phyloP scores from a whole-genome alignment of 2,888 invertebrate species.

The Caenorhabditis drosophilae region DNA sequence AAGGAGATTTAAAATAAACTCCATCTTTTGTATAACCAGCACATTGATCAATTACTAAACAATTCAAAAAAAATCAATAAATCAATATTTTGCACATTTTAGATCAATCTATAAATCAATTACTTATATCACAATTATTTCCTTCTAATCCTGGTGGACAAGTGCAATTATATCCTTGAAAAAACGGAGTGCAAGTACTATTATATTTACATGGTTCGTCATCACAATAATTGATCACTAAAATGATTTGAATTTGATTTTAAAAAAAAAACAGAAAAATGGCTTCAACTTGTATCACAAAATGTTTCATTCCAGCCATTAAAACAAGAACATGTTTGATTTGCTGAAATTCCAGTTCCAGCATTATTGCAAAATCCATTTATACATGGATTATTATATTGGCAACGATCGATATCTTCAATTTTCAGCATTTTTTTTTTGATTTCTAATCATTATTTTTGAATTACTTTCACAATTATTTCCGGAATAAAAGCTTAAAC shows the following conservation, averaged over 20 bases:
- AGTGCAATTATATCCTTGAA: slow-evolving; percentile 31
- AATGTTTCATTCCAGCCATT: slow-evolving; percentile 31
- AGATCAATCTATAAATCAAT: not conserved
- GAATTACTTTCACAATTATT: slow-evolving; percentile 22
- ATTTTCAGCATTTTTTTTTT: too few species aligned
- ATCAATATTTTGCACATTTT: not conserved
- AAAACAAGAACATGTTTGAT: slow-evolving; percentile 35
- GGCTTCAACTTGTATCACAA: slow-evolving; percentile 44
- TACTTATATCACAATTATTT: slow-evolving; percentile 26
- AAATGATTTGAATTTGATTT: too few species aligned
- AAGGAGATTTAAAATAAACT: slow-evolving; percentile 16
- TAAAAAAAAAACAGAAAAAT: too few species aligned
- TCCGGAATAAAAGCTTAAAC: slow-evolving; percentile 29
- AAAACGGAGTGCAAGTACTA: slow-evolving; percentile 32
- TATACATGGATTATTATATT: slow-evolving; percentile 39
- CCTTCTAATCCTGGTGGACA: slow-evolving; percentile 28
- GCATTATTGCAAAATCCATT: slow-evolving; percentile 29
- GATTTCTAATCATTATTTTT: too few species aligned
- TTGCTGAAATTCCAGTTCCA: slow-evolving; percentile 12
- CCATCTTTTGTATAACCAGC: slow-evolving; percentile 1
- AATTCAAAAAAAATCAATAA: not conserved
- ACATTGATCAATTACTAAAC: slow-evolving; percentile 40
- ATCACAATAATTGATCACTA: slow-evolving; percentile 35
- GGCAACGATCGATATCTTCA: slow-evolving; percentile 33
- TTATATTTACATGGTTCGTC: slow-evolving; percentile 33